Conservation (phyloP, 1,140 invertebrate genomes). For the Drosophila punjabiensis region DNA sequence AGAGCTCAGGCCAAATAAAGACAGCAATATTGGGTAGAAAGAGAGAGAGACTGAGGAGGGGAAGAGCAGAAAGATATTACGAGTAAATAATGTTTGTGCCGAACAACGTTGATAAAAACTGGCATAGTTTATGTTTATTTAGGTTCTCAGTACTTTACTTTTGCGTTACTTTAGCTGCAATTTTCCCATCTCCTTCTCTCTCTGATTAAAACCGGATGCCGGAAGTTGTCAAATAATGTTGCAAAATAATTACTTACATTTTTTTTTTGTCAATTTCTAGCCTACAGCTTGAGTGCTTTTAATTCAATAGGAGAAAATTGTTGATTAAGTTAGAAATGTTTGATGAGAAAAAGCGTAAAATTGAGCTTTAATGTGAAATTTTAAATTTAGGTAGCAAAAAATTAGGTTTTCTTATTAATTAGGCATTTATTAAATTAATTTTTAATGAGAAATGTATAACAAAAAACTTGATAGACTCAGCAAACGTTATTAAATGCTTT, state of each 20-base stretch:
- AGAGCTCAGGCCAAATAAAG: slow-evolving; percentile 31
- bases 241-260: slow-evolving; percentile 17
- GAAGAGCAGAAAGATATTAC: slow-evolving; percentile 52
- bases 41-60: slow-evolving; percentile 41
- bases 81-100: slow-evolving; percentile 68
- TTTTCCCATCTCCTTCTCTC: slow-evolving; percentile 11
- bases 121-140: slow-evolving; percentile 58
- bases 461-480: too few relatives aligned
- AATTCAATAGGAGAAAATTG: neutral
- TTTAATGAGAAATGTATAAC: too few relatives aligned
- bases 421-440: too few relatives aligned
- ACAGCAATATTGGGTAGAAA: slow-evolving; percentile 34
- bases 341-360: neutral
- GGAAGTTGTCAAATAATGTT: slow-evolving; percentile 70
- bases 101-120: slow-evolving; percentile 65
- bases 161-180: slow-evolving; percentile 17
- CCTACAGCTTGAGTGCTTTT: neutral
- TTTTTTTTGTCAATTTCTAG: neutral
- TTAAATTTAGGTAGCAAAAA: neutral
- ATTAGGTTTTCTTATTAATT: neutral
- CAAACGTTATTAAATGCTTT: neutral
- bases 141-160: slow-evolving; percentile 37
- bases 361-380: too few relatives aligned
- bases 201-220: slow-evolving; percentile 35
- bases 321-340: neutral